Evolutionary conservation across 64 coral and sea anemone genomes (phyloP).

Genomic region (Stichodactyla helianthus): DNA sequence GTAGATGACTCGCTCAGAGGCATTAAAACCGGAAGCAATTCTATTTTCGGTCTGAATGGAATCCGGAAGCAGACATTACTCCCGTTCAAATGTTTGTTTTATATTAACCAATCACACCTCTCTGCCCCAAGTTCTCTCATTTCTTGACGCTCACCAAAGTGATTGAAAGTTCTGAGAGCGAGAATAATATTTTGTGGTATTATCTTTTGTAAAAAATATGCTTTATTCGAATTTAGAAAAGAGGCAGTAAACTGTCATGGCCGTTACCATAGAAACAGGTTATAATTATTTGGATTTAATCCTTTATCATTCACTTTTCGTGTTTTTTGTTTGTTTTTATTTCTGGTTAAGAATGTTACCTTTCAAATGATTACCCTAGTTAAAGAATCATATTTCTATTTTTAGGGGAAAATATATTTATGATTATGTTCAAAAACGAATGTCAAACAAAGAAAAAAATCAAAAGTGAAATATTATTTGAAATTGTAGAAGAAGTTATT

Average conservation of each 20-base stretch:
- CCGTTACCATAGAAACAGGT: conserved; percentile 1
- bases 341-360: not conserved
- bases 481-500: not conserved
- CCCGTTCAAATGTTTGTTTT: no score
- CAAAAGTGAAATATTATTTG: not conserved
- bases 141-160: not conserved
- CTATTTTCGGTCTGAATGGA: no score
- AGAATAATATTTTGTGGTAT: not conserved
- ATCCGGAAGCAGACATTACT: no score
- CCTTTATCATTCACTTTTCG: not conserved
- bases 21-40: no score
- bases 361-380: not conserved
- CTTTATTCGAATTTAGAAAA: not conserved
- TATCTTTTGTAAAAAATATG: not conserved
- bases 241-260: conserved; percentile 3
- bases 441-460: not conserved
- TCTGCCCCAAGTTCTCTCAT: not conserved
- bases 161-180: not conserved
- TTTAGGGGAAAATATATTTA: conserved; percentile 6
- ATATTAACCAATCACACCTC: no score
- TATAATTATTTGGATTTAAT: conserved; percentile 6
- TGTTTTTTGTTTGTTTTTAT: not conserved
- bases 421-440: not conserved
- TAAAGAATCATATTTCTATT: not conserved
- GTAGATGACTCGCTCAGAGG: not conserved